Evolutionary conservation across 1,140 invertebrate species (phyloP).

Genomic region (Ridgeia piscesae): DNA sequence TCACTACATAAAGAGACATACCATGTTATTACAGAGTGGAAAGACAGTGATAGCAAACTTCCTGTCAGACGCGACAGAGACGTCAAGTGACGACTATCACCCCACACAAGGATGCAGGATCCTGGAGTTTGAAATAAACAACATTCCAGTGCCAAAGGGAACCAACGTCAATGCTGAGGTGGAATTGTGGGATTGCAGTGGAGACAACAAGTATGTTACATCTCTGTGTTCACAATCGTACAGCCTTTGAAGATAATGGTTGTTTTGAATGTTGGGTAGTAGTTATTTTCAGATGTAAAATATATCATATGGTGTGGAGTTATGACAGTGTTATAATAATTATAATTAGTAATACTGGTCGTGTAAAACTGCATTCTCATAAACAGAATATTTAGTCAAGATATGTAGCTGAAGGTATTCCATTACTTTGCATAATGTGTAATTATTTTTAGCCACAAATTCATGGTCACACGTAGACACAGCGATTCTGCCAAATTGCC

Average conservation of each 20-base stretch:
- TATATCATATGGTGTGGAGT: too few species aligned
- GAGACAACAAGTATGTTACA: slow-evolving; percentile 54
- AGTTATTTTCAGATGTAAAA: neutral
- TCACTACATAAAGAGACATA: too few species aligned
- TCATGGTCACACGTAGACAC: too few species aligned
- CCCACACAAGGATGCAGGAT: slow-evolving; percentile 70
- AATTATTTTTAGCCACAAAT: too few species aligned
- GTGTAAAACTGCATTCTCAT: neutral
- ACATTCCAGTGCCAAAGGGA: slow-evolving; percentile 60
- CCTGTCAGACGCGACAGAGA: slow-evolving; percentile 68
- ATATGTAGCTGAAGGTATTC: neutral
- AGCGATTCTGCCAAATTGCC: too few species aligned
- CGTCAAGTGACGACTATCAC: slow-evolving; percentile 64
- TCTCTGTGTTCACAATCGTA: neutral
- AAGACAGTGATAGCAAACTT: slow-evolving; percentile 71
- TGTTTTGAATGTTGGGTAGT: neutral
- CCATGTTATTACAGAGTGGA: slow-evolving; percentile 63
- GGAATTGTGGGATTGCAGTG: slow-evolving; percentile 74
- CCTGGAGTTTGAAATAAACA: slow-evolving; percentile 68
- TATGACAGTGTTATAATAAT: too few species aligned
- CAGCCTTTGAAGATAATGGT: neutral
- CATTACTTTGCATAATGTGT: neutral
- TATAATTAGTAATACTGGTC: too few species aligned
- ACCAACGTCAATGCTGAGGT: slow-evolving; percentile 64
- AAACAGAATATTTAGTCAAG: neutral